phyloP scores from a whole-genome alignment of 2,797 vertebrate genomes.

The Girardinus metallicus region DNA sequence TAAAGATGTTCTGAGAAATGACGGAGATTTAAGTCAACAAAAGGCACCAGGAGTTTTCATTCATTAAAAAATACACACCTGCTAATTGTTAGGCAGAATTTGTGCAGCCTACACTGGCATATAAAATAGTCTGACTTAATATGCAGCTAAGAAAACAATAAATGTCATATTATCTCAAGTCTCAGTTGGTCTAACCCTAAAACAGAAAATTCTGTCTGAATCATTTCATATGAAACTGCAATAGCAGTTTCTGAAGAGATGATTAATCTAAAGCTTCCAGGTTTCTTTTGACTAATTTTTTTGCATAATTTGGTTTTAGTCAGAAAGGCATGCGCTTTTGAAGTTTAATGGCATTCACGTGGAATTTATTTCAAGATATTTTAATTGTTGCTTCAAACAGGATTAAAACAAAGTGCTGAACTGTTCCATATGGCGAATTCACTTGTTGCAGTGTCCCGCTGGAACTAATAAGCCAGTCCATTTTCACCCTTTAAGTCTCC shows the following conservation, averaged over 20 bases:
- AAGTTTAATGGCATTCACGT: constrained; percentile 61
- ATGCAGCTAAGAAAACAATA: neutral
- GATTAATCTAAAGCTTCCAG: neutral
- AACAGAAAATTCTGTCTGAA: neutral
- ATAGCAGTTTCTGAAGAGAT: neutral
- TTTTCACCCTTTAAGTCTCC: constrained; percentile 84
- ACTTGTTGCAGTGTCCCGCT: constrained; percentile 78
- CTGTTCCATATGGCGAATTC: constrained; percentile 84
- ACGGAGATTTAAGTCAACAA: neutral
- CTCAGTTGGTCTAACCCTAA: neutral
- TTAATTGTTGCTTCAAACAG: constrained; percentile 44
- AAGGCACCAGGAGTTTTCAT: neutral
- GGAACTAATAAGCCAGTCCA: constrained; percentile 85
- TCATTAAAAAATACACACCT: neutral
- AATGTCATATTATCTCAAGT: neutral
- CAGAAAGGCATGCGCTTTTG: neutral
- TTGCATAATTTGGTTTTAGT: constrained; percentile 16
- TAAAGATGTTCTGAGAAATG: neutral
- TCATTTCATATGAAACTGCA: neutral
- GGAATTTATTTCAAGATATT: constrained; percentile 63
- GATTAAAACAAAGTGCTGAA: constrained; percentile 75
- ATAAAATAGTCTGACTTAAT: neutral
- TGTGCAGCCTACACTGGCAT: neutral
- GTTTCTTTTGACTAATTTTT: neutral
- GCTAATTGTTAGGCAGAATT: neutral